Base-by-base conservation (phyloP, 2,797 vertebrate genomes). In the Ctenopoma kingsleyae region DNA sequence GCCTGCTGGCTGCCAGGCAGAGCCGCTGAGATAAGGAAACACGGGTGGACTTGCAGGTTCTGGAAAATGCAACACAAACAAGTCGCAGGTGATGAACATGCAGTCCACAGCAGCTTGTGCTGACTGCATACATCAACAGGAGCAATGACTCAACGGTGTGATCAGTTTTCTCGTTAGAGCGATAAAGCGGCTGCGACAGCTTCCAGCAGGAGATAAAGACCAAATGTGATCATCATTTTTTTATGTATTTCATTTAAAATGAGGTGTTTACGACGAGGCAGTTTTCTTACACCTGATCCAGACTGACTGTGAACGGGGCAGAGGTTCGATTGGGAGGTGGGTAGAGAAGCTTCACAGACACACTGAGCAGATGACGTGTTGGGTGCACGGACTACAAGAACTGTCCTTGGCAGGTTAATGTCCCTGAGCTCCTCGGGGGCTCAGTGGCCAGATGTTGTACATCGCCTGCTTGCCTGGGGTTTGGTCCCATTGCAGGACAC, bases 401-500 rank as follows among this genome's bases (percentile, higher is more conserved):
- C 40, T 66, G 71, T 83, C 76, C 74, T 85, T 80, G 74, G 60
- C 63, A 80, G 72, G 71, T 19, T 65, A 53, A 77, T 60, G 77
- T 71, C 62, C 59, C 77, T 0, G 38, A 40, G 67, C 54, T 83
- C 72, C 60, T 71, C 8, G 4, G 67, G 67, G 73, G 49, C 61
- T 40, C 47, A 1, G 5, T 2, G 32, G 52, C 69, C 84, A 87
- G 84, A 84, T 90, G 82, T 81, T 74, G 64, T n/a, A 62, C 69
- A 71, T 40, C 17, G 68, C 44, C 17, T 10, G 58, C 62, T 49
- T 36, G 51, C 40, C 44, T 63, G 30, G 36, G 41, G 55, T 71
- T 61, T 22, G 48, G 49, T 75, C 53, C 67, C 43, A 7, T 66
- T 60, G 69, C 59, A 40, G 64, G 66, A 11, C 8, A 36, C 60